Base-by-base conservation (phyloP, 2,113 vertebrate genomes). In the Zingel zingel region DNA sequence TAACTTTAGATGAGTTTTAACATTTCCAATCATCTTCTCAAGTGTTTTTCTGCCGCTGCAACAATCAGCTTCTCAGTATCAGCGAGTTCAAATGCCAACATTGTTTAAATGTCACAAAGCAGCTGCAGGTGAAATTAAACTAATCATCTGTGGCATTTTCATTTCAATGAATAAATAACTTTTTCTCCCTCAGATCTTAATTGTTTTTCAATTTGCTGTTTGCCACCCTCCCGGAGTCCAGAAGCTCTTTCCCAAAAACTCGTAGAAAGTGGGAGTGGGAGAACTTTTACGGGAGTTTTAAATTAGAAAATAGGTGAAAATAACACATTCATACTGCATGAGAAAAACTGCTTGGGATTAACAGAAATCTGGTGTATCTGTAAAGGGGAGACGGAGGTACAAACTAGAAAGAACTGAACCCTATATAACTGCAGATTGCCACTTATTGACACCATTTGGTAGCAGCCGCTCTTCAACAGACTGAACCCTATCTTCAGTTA, bases 91-190 rank as follows among this genome's bases (percentile, higher is more conserved):
- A 82, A 86, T 83, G 67, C 15, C 80, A 83, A 0, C 19, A 14
- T 77, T 70, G 53, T 50, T 21, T 54, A 71, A 86, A 88, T 85
- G 86, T 79, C 82, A 85, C 57, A 25, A 58, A 64, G 47, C 39
- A 63, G 36, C 19, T 30, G 0, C 19, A 27, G 14, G 23, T 61
- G 48, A 70, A 75, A 82, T 70, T 74, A 79, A 53, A 66, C 47
- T 47, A 56, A 81, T 81, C 58, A 71, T 51, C 68, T 6, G 2
- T 86, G 80, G 81, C 73, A 86, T 86, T 83, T 81, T 57, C 36
- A 54, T 19, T 4, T n/a, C n/a, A 50, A 3, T 56, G 16, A 66
- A 59, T 65, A 64, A 80, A 50, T 67, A 61, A 4, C 10, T 58
- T 25, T 56, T 45, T 45, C 0, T 39, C 33, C 5, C 5, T 33